A percentile compares a stretch with the other conserved stretches of the same genome.
These are phyloP conservation scores for Tenualosa ilisha DNA, from an alignment of 2,797 vertebrate species.

Conservation along the genomic window DNA sequence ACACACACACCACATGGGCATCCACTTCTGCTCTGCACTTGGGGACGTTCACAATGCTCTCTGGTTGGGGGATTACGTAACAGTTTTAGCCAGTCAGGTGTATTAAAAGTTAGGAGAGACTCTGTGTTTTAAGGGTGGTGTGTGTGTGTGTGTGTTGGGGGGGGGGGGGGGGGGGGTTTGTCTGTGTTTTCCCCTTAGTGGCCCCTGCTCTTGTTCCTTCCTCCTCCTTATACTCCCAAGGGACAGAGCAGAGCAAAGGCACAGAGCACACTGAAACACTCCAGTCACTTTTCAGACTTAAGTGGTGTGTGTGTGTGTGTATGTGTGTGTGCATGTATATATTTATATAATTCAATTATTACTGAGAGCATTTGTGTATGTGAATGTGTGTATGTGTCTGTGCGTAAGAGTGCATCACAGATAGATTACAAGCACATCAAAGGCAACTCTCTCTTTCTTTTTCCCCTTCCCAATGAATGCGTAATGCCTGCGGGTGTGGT, in stretches of 20 bases:
- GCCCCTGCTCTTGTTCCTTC: neutral
- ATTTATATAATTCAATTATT: slow-evolving; percentile 23
- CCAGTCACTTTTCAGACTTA: neutral
- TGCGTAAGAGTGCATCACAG: slow-evolving; percentile 6
- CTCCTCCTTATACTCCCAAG: neutral
- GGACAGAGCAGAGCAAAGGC: neutral
- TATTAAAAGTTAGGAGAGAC: slow-evolving; percentile 16
- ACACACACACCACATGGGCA: neutral
- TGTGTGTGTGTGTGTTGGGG: neutral
- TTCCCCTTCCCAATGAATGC: neutral
- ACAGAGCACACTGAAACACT: neutral
- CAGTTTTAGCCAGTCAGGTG: slow-evolving; percentile 8
- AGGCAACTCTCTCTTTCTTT: neutral
- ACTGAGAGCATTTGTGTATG: neutral
- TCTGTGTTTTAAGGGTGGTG: neutral
- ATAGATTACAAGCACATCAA: slow-evolving; percentile 25
- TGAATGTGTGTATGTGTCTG: neutral
- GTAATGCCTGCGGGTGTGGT: neutral
- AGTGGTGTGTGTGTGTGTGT: slow-evolving; percentile 7
- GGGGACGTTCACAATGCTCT: neutral
- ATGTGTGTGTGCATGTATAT: neutral
- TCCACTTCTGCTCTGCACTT: neutral
- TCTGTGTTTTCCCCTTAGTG: neutral
- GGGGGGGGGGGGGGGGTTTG: neutral
- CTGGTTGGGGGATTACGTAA: neutral